phyloP scores from a whole-genome alignment of 2,888 invertebrate species.

The Eurois occulta region DNA sequence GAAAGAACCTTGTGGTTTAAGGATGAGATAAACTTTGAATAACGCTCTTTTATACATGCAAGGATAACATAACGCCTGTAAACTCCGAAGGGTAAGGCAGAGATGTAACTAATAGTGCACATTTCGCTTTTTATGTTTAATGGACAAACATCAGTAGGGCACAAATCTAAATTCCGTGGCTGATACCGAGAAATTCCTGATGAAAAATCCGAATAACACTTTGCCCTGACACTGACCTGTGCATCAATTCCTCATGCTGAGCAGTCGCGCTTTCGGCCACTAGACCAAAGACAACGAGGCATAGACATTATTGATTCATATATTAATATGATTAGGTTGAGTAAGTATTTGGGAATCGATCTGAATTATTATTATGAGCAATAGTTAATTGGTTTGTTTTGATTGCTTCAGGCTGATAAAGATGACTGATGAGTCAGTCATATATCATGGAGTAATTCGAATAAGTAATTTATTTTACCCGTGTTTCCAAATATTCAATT shows the following conservation, averaged over 20 bases:
- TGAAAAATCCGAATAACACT: neutral
- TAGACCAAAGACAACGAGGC: neutral
- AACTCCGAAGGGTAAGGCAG: neutral
- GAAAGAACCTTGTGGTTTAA: no score
- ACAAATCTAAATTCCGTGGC: neutral
- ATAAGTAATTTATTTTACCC: neutral
- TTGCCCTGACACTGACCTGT: neutral
- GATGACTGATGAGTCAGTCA: neutral
- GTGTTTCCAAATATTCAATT: neutral
- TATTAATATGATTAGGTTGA: neutral
- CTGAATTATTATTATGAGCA: neutral
- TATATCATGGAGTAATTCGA: no score
- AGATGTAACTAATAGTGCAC: neutral
- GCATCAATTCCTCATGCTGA: no score
- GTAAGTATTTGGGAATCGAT: neutral
- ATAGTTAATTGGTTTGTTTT: neutral
- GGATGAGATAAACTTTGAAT: slow-evolving; percentile 1
- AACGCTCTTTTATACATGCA: neutral
- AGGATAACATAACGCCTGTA: neutral
- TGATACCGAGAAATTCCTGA: neutral
- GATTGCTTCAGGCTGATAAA: neutral
- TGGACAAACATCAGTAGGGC: no score
- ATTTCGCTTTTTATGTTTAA: neutral
- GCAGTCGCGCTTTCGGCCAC: neutral
- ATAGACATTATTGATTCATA: neutral